A percentile compares a stretch with the other conserved stretches of the same genome.
Conservation (phyloP, 2,888 invertebrate species). For the Pheosia tremula region DNA sequence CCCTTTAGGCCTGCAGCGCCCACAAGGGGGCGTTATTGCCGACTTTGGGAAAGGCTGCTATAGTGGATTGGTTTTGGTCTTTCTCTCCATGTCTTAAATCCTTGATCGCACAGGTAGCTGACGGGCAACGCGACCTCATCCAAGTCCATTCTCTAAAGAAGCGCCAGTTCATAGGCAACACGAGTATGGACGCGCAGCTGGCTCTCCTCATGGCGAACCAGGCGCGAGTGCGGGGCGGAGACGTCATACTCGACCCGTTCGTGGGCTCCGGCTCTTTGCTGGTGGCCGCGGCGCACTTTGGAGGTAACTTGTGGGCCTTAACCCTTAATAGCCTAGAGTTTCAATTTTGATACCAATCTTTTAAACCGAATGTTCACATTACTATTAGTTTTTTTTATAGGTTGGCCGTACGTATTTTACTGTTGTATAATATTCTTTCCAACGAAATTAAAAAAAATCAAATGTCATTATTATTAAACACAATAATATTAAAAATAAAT, state of each 20-base stretch:
- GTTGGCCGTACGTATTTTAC: no score
- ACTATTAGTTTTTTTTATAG: no score
- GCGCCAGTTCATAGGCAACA: slow-evolving; percentile 98
- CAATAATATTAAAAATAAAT: no score
- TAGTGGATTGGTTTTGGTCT: not conserved
- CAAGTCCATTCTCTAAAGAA: slow-evolving; percentile 93
- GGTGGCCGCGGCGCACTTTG: slow-evolving; percentile 95
- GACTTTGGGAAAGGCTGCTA: not conserved
- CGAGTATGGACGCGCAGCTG: slow-evolving; percentile 98
- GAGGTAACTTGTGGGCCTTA: slow-evolving; percentile 69
- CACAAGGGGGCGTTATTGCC: no score
- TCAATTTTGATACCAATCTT: no score
- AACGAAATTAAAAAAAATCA: no score
- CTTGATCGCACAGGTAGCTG: slow-evolving; percentile 86
- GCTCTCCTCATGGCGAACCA: slow-evolving; percentile 98
- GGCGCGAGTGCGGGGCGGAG: slow-evolving; percentile 88
- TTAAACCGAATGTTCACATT: no score
- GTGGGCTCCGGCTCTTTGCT: slow-evolving; percentile 94
- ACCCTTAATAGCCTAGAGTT: no score
- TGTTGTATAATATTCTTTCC: no score
- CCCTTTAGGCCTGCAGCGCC: no score
- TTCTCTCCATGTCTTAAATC: no score
- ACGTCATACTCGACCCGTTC: slow-evolving; percentile 97
- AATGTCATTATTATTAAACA: no score
- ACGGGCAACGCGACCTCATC: slow-evolving; percentile 93